These are phyloP conservation scores for Phyllotreta cruciferae DNA, from an alignment of 2,888 invertebrate genomes.

Conservation along the genomic window DNA sequence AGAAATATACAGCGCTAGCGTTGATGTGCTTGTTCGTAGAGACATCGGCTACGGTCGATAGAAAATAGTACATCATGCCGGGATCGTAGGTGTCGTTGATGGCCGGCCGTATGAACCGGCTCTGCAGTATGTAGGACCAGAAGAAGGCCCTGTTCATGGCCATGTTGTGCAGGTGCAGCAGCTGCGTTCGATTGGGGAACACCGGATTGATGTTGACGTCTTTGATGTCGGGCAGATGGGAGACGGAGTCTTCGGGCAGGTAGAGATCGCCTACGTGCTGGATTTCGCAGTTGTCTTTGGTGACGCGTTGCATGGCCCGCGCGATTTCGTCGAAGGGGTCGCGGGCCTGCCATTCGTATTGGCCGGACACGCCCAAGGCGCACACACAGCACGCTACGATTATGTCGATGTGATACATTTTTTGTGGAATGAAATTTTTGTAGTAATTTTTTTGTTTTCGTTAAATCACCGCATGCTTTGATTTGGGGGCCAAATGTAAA, in stretches of 20 bases:
- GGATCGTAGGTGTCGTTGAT: slow-evolving; percentile 95
- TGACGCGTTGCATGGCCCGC: slow-evolving; percentile 82
- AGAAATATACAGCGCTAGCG: slow-evolving; percentile 91
- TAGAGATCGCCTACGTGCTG: slow-evolving; percentile 84
- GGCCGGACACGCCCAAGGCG: slow-evolving; percentile 69
- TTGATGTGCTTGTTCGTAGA: slow-evolving; percentile 91
- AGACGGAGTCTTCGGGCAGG: slow-evolving; percentile 83
- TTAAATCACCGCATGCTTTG: no score
- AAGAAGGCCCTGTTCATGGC: slow-evolving; percentile 95
- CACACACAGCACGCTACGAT: slow-evolving; percentile 13
- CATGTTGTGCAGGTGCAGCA: slow-evolving; percentile 94
- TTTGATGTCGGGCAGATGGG: slow-evolving; percentile 92
- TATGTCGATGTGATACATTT: no score
- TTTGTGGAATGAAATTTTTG: background rate
- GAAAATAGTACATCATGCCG: slow-evolving; percentile 97
- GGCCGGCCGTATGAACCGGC: slow-evolving; percentile 85
- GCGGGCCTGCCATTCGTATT: slow-evolving; percentile 90
- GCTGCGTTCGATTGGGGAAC: slow-evolving; percentile 91
- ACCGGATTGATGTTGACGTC: slow-evolving; percentile 94
- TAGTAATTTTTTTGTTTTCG: background rate
- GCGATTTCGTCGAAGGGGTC: slow-evolving; percentile 92
- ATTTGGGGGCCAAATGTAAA: no score
- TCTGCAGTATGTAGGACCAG: slow-evolving; percentile 93
- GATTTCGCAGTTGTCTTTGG: slow-evolving; percentile 87
- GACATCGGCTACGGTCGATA: slow-evolving; percentile 94